Evolutionary conservation across 30 jellyfish, hydroid and myxozoan species (phyloP), one percentile per base, ranked within the genome.

Genomic region (Morbakka virulenta): DNA sequence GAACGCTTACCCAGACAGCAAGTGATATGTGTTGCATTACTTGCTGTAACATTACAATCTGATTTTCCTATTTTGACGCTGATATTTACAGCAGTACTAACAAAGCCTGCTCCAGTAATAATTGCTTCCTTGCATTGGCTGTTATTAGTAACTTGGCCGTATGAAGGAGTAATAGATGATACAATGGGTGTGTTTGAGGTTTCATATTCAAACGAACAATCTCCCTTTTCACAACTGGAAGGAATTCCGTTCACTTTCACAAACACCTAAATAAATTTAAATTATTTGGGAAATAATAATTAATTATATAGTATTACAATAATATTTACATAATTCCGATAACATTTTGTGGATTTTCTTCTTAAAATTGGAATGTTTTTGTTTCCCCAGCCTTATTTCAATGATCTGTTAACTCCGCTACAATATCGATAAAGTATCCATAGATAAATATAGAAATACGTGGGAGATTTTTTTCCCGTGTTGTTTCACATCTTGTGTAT

Each of bases 1-100:
- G n/a, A n/a, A n/a, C n/a, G n/a, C 92, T 35, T 62, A 89, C 97
- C 95, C 20, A 73, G 83, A 75, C 95, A 76, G 57, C 97, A 89
- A 1, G 87, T 48, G 9, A 89, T 81, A 31, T 74, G 65, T 1
- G 84, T 49, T 12, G 79, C 82, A 48, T 50, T 80, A 34, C 89
- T 80, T 17, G 62, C 69, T 13, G 57, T 24, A 28, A 89, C 79
- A 28, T 35, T 52, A 53, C 97, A 89, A 12, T 66, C 28, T 27
- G 73, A 87, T 1, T 83, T 83, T 32, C 97, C 89, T 35, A 89
- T 81, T 4, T 84, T 67, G 23, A 89, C 97, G 20, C 24, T 32
- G 26, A 69, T 80, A 2, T 88, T 81, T 13, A 76, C 87, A 20
- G 4, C 33, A 27, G 13, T 49, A 23, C 52, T 14, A 3, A 85